These are phyloP conservation scores for Aphelocoma coerulescens DNA, from an alignment of 2,113 vertebrate genomes.

Conservation along the genomic window DNA sequence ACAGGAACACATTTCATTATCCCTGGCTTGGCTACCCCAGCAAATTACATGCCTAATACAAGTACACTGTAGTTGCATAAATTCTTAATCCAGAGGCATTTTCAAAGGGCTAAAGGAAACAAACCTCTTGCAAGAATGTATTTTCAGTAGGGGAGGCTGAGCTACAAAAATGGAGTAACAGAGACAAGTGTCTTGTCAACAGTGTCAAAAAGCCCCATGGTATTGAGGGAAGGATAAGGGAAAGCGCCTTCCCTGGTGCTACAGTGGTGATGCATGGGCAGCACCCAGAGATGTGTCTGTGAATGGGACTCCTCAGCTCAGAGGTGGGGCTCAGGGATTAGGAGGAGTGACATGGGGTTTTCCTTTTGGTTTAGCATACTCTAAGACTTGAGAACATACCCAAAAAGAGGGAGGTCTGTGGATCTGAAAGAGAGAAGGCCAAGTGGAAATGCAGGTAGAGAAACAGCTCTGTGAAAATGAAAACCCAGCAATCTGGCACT, in stretches of 20 bases:
- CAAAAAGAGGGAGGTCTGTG: neutral
- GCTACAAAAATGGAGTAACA: constrained; percentile 14
- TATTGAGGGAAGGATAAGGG: neutral
- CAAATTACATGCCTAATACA: neutral
- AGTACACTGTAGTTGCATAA: neutral
- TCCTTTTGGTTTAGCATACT: neutral
- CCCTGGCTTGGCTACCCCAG: neutral
- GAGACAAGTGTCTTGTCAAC: constrained; percentile 20
- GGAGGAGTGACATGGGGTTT: neutral
- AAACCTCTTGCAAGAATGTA: constrained; percentile 24
- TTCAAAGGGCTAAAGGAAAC: constrained; percentile 37
- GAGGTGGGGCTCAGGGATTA: neutral
- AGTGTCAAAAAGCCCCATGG: neutral
- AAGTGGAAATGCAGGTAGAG: neutral
- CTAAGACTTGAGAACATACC: neutral
- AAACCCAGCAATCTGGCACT: neutral
- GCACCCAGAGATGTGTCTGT: neutral
- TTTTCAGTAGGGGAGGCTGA: constrained; percentile 24
- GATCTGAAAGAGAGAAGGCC: neutral
- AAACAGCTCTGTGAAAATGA: neutral
- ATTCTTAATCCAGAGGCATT: constrained; percentile 17
- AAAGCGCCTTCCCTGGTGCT: neutral
- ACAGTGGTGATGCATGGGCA: neutral
- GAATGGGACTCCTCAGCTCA: neutral
- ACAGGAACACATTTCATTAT: constrained; percentile 24